Evolutionary conservation across 2,797 vertebrate species (phyloP), one percentile per base, ranked within the genome.

Genomic region (Centroberyx gerrardi): DNA sequence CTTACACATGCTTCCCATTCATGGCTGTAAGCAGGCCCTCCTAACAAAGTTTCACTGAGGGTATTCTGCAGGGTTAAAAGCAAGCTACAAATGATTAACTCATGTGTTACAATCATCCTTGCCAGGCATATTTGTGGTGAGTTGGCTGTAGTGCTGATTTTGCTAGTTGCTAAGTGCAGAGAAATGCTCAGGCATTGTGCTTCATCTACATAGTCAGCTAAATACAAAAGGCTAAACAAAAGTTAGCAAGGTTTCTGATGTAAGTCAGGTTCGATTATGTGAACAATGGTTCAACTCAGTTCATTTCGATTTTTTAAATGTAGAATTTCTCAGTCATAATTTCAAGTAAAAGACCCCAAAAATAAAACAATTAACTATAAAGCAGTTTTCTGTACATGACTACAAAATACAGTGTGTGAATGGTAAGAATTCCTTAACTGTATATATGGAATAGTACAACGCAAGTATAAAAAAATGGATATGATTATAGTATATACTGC

Each of bases 1-100:
- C 71, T 68, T 71, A 59, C 51, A 73, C 89, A 78, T 92, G 91
- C 90, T 82, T 78, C 65, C 62, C 68, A 74, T 80, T 72, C 68
- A 68, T 12, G 44, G 42, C 72, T 72, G 60, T 66, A 28, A 70
- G 76, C 65, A 63, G 54, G 53, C 36, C 13, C 14, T 69, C 44
- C 40, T 33, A 14, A 61, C 7, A 27, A 18, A 22, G 33, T 6
- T 38, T n/a, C n/a, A 61, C 13, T 33, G 22, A 62, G 15, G 27
- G 8, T 8, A 13, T 62, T 61, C 42, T 53, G 40, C 52, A 70
- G 38, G 54, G 46, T 52, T 76, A n/a, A 76, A 77, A 56, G 59
- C 53, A 73, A 68, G 80, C 76, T 73, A 68, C 46, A n/a, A 17
- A 65, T 76, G 28, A 66, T 55, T 62, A 62, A 66, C 67, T 68